A percentile compares a stretch with the other conserved stretches of the same genome.
Evolutionary conservation across 1,140 invertebrate species (phyloP).

Genomic region (Campoletis sonorensis): DNA sequence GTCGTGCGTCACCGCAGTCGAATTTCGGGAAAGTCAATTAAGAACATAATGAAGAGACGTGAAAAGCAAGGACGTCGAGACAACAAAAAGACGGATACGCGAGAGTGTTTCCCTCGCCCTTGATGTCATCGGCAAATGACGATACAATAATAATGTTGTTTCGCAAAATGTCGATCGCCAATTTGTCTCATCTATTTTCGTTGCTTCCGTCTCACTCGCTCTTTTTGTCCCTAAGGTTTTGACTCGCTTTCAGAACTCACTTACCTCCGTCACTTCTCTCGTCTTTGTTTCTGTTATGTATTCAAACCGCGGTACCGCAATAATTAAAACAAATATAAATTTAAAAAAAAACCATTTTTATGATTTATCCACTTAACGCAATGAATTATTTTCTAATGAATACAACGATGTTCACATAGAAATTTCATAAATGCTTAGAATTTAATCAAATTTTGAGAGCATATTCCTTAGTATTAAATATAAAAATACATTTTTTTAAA

Average conservation of each 20-base stretch:
- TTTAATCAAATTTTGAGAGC: no score
- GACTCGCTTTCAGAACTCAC: slow-evolving; percentile 29
- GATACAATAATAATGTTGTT: not conserved
- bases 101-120: not conserved
- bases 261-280: slow-evolving; percentile 31
- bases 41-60: not conserved
- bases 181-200: not conserved
- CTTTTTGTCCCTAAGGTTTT: not conserved
- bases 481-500: no score
- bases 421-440: no score
- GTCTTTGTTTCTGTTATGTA: not conserved
- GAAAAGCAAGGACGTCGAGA: not conserved
- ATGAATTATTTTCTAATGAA: no score
- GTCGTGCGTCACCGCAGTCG: no score
- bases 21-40: not conserved
- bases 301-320: no score
- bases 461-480: no score
- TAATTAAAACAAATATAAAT: no score
- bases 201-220: not conserved
- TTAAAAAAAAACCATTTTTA: no score
- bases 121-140: not conserved
- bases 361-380: no score
- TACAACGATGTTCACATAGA: no score
- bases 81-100: not conserved
- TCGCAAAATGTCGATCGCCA: no score